Evolutionary conservation across 2,797 vertebrate genomes (phyloP).

Genomic region (Sciaenops ocellatus): DNA sequence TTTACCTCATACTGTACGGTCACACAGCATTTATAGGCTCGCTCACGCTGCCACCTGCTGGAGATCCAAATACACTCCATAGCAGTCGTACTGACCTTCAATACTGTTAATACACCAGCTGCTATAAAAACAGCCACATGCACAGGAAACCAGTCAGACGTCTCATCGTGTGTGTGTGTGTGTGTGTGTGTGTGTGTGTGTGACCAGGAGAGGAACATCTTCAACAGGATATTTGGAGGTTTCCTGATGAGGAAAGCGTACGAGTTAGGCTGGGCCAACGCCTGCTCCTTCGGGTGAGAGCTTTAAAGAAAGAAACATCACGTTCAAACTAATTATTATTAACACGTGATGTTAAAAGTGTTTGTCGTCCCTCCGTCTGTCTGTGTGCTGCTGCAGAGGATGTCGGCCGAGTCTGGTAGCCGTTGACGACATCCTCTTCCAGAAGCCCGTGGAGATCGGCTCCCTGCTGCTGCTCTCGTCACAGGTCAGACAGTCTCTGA

Average conservation of each 20-base stretch:
- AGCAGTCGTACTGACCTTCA: too few relatives aligned
- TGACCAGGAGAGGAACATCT: conserved; percentile 94
- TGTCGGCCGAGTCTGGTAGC: conserved; percentile 91
- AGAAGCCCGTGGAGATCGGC: conserved; percentile 96
- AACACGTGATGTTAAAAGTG: neutral
- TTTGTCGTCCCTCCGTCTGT: neutral
- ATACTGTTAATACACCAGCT: too few relatives aligned
- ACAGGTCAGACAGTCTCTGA: conserved; percentile 84
- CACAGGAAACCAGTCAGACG: too few relatives aligned
- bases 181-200: conserved; percentile 7
- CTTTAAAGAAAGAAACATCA: too few relatives aligned
- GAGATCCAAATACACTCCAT: too few relatives aligned
- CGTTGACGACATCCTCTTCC: conserved; percentile 98
- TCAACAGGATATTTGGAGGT: conserved; percentile 97
- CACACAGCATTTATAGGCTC: too few relatives aligned
- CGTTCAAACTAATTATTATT: neutral
- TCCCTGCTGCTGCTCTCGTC: conserved; percentile 94
- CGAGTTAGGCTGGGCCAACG: conserved; percentile 96
- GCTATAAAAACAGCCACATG: too few relatives aligned
- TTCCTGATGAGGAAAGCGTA: conserved; percentile 99
- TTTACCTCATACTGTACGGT: too few relatives aligned
- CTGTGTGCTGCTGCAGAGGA: conserved; percentile 79
- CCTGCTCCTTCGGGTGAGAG: conserved; percentile 93
- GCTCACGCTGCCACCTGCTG: too few relatives aligned
- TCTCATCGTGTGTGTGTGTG: neutral